phyloP scores from a whole-genome alignment of 2,888 invertebrate species.

The Parascotia fuliginaria region DNA sequence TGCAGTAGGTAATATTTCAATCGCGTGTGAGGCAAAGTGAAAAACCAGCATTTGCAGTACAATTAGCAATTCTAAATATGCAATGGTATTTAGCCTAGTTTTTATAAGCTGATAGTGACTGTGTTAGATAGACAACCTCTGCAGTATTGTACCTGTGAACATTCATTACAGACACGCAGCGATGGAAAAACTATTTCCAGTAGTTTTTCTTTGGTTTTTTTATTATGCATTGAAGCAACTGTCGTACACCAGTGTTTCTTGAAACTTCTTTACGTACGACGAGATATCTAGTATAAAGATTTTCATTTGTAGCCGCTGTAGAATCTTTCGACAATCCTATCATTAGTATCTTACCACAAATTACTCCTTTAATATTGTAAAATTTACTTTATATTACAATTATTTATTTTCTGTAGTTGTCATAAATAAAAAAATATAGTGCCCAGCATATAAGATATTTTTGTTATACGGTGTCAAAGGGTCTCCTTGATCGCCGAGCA shows the following conservation, averaged over 20 bases:
- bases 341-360: too few relatives aligned
- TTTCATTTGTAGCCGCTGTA: too few relatives aligned
- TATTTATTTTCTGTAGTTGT: too few relatives aligned
- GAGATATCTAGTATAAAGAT: too few relatives aligned
- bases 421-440: too few relatives aligned
- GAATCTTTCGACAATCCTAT: too few relatives aligned
- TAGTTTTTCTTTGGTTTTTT: background rate
- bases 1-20: constrained; percentile 27
- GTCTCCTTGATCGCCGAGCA: too few relatives aligned
- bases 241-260: background rate
- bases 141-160: constrained; percentile 18
- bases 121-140: constrained; percentile 15
- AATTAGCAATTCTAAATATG: constrained; percentile 51
- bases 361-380: too few relatives aligned
- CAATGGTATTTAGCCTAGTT: constrained; percentile 36
- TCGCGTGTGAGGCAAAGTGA: constrained; percentile 34
- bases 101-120: constrained; percentile 34
- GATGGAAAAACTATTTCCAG: constrained; percentile 24
- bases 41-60: constrained; percentile 28
- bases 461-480: too few relatives aligned
- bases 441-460: too few relatives aligned
- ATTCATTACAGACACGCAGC: constrained; percentile 9
- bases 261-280: too few relatives aligned
- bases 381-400: too few relatives aligned
- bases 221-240: background rate